These are phyloP conservation scores for Zaprionus kolodkinae DNA, from an alignment of 1,140 invertebrate species.

Conservation along the genomic window DNA sequence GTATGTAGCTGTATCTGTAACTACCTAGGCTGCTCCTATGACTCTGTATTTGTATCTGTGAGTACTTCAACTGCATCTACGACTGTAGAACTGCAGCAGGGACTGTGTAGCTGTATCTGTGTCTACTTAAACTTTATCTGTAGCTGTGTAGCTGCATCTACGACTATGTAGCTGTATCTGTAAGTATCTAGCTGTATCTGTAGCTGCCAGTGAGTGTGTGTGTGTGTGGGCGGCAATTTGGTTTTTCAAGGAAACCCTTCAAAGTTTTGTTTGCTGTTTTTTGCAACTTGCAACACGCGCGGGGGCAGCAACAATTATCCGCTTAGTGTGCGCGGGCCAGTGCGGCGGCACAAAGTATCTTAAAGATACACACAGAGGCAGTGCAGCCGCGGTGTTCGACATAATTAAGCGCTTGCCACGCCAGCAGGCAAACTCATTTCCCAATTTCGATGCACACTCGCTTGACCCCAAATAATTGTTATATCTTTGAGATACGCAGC, in stretches of 20 bases:
- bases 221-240: constrained; percentile 42
- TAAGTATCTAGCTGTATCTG: constrained; percentile 5
- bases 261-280: constrained; percentile 81
- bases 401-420: constrained; percentile 60
- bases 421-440: constrained; percentile 48
- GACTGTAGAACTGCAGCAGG: neutral
- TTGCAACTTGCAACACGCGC: constrained; percentile 40
- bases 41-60: neutral
- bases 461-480: constrained; percentile 49
- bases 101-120: constrained; percentile 2
- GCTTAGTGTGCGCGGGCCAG: constrained; percentile 76
- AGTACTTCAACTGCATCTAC: no score
- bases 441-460: constrained; percentile 61
- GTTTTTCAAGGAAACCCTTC: constrained; percentile 76
- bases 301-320: constrained; percentile 69
- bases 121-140: neutral
- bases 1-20: constrained; percentile 7
- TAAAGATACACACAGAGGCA: constrained; percentile 60
- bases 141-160: constrained; percentile 2
- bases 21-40: neutral
- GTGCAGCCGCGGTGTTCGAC: constrained; percentile 16
- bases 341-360: constrained; percentile 78
- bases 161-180: neutral
- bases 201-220: no score
- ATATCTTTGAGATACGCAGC: constrained; percentile 44